Base-by-base conservation (phyloP, 2,888 invertebrate genomes). In the Microplitis deprimator region DNA sequence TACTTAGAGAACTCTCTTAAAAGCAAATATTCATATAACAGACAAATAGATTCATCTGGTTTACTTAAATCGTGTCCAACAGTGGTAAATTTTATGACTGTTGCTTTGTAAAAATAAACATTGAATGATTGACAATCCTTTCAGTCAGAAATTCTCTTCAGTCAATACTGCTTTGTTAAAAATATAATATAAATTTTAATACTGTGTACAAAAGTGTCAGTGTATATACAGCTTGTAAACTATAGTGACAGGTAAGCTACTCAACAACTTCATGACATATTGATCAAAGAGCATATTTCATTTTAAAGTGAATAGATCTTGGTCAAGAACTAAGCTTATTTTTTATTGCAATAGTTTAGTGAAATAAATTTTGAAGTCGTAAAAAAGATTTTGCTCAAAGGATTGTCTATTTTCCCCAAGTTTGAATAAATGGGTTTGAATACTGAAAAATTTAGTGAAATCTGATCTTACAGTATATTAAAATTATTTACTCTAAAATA, bases 221-320 rank as follows among this genome's bases (percentile, higher is more conserved):
- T 65, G 65, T 65, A 65, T 65, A 38, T 65, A 38, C 38, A 29
- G 38, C 13, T 29, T 65, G 38, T 65, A 65, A 65, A 65, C 13
- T 65, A 65, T 65, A 13, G 50, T 61, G 62, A 69, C 75, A 69
- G 75, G 75, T 75, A 75, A 75, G 75, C 75, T 61, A 39, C 38
- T 60, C 41, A 75, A 59, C 5, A 75, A 75, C 17, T 50, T 69
- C n/a, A 41, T 40, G 41, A 61, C 62, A 20, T 75, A 75, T 75
- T 69, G 75, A 75, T 75, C 62, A 20, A 41, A 41, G 61, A 17
- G 60, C 38, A 38, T 74, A 74, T 74, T 74, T 29, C 17, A 65
- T 65, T 38, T 65, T 5, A 38, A 65, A 20, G 65, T 65, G 20
- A 38, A 65, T 38, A 29, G 10, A 29, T 38, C 6, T 17, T 62